Evolutionary conservation across 2,888 invertebrate genomes (phyloP).

Genomic region (Tyria jacobaeae): DNA sequence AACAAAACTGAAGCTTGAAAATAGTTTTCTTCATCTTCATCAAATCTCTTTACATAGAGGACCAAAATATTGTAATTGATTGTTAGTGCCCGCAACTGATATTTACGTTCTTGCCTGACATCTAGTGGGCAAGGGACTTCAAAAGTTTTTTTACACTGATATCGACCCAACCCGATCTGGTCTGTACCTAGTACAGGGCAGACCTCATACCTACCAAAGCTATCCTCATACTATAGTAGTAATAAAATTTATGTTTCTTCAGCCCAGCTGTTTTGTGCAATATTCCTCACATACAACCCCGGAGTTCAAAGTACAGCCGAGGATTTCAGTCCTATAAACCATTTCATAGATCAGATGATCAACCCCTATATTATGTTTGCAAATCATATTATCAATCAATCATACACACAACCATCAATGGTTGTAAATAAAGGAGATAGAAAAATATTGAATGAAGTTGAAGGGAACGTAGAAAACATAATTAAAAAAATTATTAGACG

Average conservation of each 20-base stretch:
- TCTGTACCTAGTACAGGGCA: too few species aligned
- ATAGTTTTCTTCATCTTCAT: too few species aligned
- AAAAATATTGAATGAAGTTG: background rate
- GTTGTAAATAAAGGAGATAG: background rate
- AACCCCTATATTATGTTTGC: background rate
- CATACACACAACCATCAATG: background rate
- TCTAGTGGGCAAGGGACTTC: too few species aligned
- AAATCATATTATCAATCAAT: conserved; percentile 4
- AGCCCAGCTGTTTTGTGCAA: background rate
- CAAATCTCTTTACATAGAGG: too few species aligned
- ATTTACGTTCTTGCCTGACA: too few species aligned
- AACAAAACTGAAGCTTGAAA: too few species aligned
- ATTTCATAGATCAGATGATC: background rate
- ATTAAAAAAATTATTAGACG: background rate
- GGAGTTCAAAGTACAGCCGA: background rate
- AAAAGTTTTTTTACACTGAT: too few species aligned
- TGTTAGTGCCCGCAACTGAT: too few species aligned
- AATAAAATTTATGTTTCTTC: background rate
- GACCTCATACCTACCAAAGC: too few species aligned
- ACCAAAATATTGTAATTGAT: too few species aligned
- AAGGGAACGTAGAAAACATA: background rate
- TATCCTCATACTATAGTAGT: background rate
- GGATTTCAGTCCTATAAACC: background rate
- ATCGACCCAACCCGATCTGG: too few species aligned
- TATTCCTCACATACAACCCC: background rate